phyloP scores from a whole-genome alignment of 2,113 vertebrate genomes.

The Festucalex cinctus region DNA sequence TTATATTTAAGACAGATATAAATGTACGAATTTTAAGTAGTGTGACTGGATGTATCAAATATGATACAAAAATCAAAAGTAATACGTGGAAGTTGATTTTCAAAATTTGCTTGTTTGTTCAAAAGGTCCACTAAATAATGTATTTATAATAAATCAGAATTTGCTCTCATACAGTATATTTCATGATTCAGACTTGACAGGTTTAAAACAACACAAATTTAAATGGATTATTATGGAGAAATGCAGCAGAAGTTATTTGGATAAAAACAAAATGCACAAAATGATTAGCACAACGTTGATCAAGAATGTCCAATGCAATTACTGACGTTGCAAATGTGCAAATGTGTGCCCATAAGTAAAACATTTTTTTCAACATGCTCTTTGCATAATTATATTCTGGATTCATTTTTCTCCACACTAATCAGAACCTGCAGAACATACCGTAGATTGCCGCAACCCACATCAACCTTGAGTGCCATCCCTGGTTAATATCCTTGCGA shows the following conservation, averaged over 20 bases:
- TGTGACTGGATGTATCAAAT: too few species aligned
- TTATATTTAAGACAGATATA: too few species aligned
- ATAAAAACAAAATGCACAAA: not conserved
- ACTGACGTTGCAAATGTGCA: conserved; percentile 24
- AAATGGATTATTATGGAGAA: not conserved
- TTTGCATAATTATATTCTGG: conserved; percentile 37
- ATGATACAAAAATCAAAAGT: too few species aligned
- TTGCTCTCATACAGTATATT: too few species aligned
- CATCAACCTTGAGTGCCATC: conserved; percentile 30
- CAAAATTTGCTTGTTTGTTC: too few species aligned
- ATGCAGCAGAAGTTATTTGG: not conserved
- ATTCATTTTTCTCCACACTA: conserved; percentile 26
- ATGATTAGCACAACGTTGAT: not conserved
- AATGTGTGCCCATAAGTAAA: conserved; percentile 29
- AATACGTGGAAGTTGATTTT: too few species aligned
- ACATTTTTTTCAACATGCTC: conserved; percentile 22
- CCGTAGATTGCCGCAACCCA: conserved; percentile 5
- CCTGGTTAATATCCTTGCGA: conserved; percentile 35
- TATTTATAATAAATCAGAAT: too few species aligned
- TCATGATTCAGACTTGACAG: too few species aligned
- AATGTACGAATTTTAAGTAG: too few species aligned
- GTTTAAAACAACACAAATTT: not conserved
- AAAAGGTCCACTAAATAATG: too few species aligned
- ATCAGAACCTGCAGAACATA: conserved; percentile 29
- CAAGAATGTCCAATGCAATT: conserved; percentile 15